These are phyloP conservation scores for Xerus rutilus DNA, from an alignment of 2,797 vertebrate species.

Conservation along the genomic window DNA sequence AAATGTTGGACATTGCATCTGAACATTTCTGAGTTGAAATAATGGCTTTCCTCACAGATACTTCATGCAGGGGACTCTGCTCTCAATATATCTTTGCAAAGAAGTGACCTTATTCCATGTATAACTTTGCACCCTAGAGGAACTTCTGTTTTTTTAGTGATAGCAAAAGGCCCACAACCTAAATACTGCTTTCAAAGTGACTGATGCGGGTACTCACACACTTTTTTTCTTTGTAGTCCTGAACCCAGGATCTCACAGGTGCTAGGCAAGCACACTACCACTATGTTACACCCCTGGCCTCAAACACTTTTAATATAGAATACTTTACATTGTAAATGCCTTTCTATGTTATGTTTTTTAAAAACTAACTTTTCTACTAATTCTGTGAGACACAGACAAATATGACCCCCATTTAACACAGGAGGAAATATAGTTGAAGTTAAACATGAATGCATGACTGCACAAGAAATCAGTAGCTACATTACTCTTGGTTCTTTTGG, in stretches of 20 bases:
- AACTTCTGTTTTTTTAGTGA: not conserved
- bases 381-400: not conserved
- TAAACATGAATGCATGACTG: not conserved
- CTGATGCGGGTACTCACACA: not conserved
- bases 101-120: not conserved
- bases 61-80: not conserved
- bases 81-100: conserved; percentile 23
- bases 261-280: not conserved
- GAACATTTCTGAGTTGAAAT: conserved; percentile 24
- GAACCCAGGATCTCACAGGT: not conserved
- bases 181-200: conserved; percentile 31
- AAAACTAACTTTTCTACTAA: not conserved
- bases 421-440: conserved; percentile 28
- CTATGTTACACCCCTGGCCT: not conserved
- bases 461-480: not conserved
- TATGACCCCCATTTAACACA: conserved; percentile 13
- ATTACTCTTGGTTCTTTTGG: not conserved
- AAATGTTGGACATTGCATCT: conserved; percentile 13
- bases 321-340: conserved; percentile 3
- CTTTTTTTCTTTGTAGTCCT: not conserved
- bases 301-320: conserved; percentile 12
- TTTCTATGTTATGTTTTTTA: not conserved
- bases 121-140: not conserved
- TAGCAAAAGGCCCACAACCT: not conserved
- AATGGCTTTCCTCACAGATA: not conserved